Evolutionary conservation across 2,113 vertebrate genomes (phyloP).

Genomic region (Natator depressus): DNA sequence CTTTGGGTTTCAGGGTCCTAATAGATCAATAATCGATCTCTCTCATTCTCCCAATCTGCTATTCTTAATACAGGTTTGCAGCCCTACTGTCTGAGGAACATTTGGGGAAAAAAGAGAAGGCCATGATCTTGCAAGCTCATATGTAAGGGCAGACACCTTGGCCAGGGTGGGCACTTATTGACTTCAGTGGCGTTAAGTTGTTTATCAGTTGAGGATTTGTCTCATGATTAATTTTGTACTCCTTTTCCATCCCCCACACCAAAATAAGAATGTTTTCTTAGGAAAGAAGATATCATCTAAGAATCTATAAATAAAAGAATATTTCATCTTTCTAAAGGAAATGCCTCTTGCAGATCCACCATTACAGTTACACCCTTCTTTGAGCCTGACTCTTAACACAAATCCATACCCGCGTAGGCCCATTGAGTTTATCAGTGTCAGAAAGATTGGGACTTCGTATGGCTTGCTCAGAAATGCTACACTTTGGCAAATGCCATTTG

Average conservation of each 20-base stretch:
- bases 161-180: not conserved
- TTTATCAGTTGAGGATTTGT: not conserved
- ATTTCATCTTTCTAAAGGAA: not conserved
- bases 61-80: not conserved
- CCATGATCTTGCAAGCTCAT: not conserved
- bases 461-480: not conserved
- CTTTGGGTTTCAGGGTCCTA: not conserved
- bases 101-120: not conserved
- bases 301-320: not conserved
- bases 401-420: not conserved
- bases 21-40: not conserved
- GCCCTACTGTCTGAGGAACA: not conserved
- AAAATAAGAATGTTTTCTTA: not conserved
- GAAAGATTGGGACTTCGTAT: not conserved
- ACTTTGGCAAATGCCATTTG: constrained; percentile 35
- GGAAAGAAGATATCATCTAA: not conserved
- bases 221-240: too few relatives aligned
- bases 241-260: too few relatives aligned
- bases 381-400: not conserved
- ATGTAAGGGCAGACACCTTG: not conserved
- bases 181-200: not conserved
- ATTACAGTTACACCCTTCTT: not conserved
- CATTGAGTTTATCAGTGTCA: not conserved
- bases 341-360: not conserved
- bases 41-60: not conserved